Evolutionary conservation across 2,113 vertebrate species (phyloP), one percentile per base, ranked within the genome.

Genomic region (Typhlomys cinereus): DNA sequence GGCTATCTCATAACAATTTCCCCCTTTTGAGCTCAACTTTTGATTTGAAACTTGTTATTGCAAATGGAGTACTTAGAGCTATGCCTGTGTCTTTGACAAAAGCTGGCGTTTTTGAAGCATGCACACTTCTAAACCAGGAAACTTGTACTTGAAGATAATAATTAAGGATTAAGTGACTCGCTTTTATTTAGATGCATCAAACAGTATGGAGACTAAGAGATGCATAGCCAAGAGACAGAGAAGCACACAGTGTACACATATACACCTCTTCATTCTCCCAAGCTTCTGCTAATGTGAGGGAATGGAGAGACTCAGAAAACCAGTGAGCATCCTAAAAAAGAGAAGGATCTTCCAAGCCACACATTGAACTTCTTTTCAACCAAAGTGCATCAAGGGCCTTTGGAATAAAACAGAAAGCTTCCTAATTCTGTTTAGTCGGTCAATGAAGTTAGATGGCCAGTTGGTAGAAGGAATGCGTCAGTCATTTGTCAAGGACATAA

Each of bases 81-180:
- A 61, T 4, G 36, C 12, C 12, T 34, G 84, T 29, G 54, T 39
- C 66, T 50, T 46, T 74, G 34, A 57, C 29, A 67, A n/a, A 31
- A 80, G 18, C 67, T 80, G 59, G 74, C 25, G 69, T 81, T 85
- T 89, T 34, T 61, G 44, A 81, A 70, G 44, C n/a, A n/a, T 57
- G 9, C 64, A 81, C 7, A 70, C 23, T 57, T 74, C 39, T 61
- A 61, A 78, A 70, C 20, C 54, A 69, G 44, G 81, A 54, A 95
- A 92, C 85, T 75, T 76, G 36, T 21, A 69, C 52, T 62, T 86
- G 44, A 90, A 90, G 50, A 73, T 66, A 59, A 46, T 67, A 75
- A 70, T 50, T 78, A 36, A 8, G 8, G 17, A 74, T 81, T 52
- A 89, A 34, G 80, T 78, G 48, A 87, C 57, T 87, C 36, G 73